Conservation (phyloP, 2,888 invertebrate genomes). For the Tenodera sinensis region DNA sequence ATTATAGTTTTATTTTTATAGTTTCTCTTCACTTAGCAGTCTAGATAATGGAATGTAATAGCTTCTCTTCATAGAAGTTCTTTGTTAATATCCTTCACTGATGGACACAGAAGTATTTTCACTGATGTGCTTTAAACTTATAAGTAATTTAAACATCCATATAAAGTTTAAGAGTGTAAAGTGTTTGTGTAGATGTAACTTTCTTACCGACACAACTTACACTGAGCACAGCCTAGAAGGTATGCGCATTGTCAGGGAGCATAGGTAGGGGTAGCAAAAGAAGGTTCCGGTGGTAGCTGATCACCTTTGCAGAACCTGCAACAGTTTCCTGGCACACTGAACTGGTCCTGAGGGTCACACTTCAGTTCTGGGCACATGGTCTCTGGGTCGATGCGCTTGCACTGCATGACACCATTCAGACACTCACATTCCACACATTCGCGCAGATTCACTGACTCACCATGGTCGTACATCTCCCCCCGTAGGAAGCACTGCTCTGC, state of each 20-base stretch:
- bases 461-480: constrained; percentile 73
- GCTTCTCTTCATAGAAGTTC: neutral
- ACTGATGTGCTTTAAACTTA: neutral
- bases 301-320: constrained; percentile 87
- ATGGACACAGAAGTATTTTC: neutral
- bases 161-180: too few relatives aligned
- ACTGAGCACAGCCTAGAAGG: neutral
- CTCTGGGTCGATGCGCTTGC: constrained; percentile 67
- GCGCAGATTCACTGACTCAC: constrained; percentile 67
- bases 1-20: neutral
- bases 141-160: neutral
- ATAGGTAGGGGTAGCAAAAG: neutral
- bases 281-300: constrained; percentile 13
- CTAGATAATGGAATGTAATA: neutral
- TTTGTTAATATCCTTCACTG: neutral
- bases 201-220: neutral
- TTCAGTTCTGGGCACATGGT: constrained; percentile 72
- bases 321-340: constrained; percentile 80
- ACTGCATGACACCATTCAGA: constrained; percentile 76
- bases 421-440: constrained; percentile 82
- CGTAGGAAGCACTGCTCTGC: constrained; percentile 69
- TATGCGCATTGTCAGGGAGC: neutral
- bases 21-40: neutral
- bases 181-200: neutral
- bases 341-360: constrained; percentile 72